Conservation (phyloP, 2,888 invertebrate species). For the Hydriomena furcata region DNA sequence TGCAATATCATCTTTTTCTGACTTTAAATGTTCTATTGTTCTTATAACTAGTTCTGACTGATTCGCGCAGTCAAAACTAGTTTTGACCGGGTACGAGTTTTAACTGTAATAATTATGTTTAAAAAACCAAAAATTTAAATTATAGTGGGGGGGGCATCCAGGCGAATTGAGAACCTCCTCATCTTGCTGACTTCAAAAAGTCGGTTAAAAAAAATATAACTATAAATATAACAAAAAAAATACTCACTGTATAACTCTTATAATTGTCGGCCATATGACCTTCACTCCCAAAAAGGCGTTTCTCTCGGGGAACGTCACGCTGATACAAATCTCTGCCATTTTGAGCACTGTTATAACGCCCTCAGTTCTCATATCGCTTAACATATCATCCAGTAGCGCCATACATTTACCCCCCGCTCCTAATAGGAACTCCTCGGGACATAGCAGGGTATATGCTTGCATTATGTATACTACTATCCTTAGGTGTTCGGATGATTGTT, state of each 20-base stretch:
- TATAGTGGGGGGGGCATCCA: too few relatives aligned
- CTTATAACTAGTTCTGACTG: too few relatives aligned
- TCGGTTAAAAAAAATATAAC: neutral
- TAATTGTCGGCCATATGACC: conserved; percentile 75
- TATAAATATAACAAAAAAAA: neutral
- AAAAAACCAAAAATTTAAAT: too few relatives aligned
- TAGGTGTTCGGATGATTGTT: conserved; percentile 92
- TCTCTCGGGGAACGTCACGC: conserved; percentile 89
- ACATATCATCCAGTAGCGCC: conserved; percentile 86
- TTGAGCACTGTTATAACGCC: conserved; percentile 86
- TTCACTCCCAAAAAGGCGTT: conserved; percentile 86
- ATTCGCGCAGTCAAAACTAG: too few relatives aligned
- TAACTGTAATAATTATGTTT: too few relatives aligned
- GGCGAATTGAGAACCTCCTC: too few relatives aligned
- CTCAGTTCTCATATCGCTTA: conserved; percentile 88
- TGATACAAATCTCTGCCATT: conserved; percentile 86
- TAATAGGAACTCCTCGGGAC: conserved; percentile 90
- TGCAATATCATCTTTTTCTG: too few relatives aligned
- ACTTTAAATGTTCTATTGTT: too few relatives aligned
- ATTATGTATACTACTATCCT: conserved; percentile 91
- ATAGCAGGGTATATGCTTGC: conserved; percentile 91
- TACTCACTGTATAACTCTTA: conserved; percentile 71
- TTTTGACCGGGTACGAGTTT: too few relatives aligned
- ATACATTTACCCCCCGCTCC: conserved; percentile 89
- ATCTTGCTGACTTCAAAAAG: too few relatives aligned